Evolutionary conservation across 1,140 invertebrate species (phyloP), one percentile per base, ranked within the genome.

Genomic region (Drosophila malerkotliana): DNA sequence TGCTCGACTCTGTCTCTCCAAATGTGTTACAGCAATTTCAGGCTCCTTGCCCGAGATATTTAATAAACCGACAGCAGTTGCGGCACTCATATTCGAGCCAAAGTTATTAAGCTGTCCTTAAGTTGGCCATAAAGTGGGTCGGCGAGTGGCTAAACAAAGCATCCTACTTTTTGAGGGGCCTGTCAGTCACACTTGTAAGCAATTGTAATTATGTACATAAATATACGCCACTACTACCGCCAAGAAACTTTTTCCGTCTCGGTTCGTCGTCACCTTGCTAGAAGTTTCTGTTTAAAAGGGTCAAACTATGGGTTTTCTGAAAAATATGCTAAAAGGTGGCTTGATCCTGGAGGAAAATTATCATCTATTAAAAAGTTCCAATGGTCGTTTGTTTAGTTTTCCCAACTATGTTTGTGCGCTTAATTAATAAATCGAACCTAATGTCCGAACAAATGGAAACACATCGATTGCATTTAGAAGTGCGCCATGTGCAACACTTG

Each of bases 351-450:
- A 28, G 26, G 26, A 28, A 28, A 28, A 28, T 28, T 6, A 6
- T 28, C 26, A 28, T 28, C 26, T 28, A 28, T 28, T 28, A 28
- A 28, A 28, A 28, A 28, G 26, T 28, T 59, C 49, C 21, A 59
- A 18, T 14, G 10, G 14, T 44, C 12, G 32, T 51, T 69, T 44
- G 26, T 71, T 68, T 58, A 57, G 51, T 75, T 57, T 57, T 49
- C n/a, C 24, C 39, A 72, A 32, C 41, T 56, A 6, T 15, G 39
- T n/a, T 24, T n/a, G 30, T 28, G 41, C 39, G 45, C 28, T 30
- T 79, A 88, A 87, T 87, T 88, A 88, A 83, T 88, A 88, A 87
- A 88, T 88, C 72, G 76, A 79, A 72, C 59, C 60, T 76, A 71
- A 87, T 82, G 72, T 47, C 30, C 34, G 52, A 64, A 67, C 75